Evolutionary conservation across 2,113 vertebrate species (phyloP).

Genomic region (Pelecanus crispus): DNA sequence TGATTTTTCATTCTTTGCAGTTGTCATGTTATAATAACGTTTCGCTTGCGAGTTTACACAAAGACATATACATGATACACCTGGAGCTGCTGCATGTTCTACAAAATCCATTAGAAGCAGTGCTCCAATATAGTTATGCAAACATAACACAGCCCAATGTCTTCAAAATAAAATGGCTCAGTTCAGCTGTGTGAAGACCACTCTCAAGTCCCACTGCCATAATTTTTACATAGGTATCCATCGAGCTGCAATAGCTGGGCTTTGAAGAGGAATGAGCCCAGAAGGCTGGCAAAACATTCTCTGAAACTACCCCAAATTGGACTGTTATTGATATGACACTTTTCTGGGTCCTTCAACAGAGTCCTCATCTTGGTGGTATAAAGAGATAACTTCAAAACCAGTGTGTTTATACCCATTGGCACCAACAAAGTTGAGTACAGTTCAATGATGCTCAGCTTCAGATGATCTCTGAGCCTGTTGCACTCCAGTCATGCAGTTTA

Average conservation of each 20-base stretch:
- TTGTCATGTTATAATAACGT: not conserved
- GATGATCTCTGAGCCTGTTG: not conserved
- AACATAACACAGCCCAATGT: not conserved
- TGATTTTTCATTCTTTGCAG: not conserved
- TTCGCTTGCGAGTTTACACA: not conserved
- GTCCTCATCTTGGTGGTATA: not conserved
- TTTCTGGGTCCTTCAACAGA: not conserved
- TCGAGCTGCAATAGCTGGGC: not conserved
- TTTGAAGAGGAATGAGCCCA: not conserved
- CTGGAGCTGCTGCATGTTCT: not conserved
- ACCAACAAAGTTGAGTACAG: not conserved
- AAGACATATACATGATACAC: rapidly evolving
- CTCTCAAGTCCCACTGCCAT: not conserved
- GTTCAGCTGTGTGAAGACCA: not conserved
- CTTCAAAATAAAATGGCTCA: not conserved
- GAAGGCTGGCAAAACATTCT: not conserved
- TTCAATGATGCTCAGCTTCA: not conserved
- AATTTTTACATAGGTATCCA: rapidly evolving
- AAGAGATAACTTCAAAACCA: not conserved
- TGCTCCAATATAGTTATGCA: not conserved
- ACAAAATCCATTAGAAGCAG: not conserved
- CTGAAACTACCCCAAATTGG: not conserved
- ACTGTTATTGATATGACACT: not conserved
- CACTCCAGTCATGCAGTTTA: not conserved
- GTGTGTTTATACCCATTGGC: rapidly evolving